A percentile compares a stretch with the other conserved stretches of the same genome.
phyloP scores from a whole-genome alignment of 2,888 invertebrate species.

The Tachina lurida region DNA sequence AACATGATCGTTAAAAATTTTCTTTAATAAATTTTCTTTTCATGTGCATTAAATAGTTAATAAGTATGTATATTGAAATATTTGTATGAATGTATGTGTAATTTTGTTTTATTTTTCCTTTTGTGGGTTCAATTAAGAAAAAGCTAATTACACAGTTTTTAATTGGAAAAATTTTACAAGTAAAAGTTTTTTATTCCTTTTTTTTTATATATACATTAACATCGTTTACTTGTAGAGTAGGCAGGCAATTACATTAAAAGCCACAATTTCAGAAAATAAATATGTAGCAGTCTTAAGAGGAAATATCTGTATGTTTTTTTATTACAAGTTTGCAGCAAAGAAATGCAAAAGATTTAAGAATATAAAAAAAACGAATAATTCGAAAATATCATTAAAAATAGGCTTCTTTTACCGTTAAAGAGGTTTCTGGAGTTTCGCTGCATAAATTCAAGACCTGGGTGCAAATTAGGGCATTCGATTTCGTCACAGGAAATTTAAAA shows the following conservation, averaged over 20 bases:
- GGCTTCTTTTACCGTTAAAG: too few species aligned
- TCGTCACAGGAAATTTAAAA: too few species aligned
- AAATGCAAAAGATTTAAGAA: neutral
- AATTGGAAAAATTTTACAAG: slow-evolving; percentile 56
- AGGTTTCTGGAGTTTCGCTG: too few species aligned
- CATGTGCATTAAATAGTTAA: slow-evolving; percentile 2
- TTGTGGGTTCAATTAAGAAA: slow-evolving; percentile 37
- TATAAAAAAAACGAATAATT: too few species aligned
- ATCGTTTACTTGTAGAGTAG: neutral
- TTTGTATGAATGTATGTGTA: neutral
- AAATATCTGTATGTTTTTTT: neutral
- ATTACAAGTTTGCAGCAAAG: too few species aligned
- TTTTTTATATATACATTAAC: neutral
- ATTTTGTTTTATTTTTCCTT: neutral
- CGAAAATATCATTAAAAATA: too few species aligned
- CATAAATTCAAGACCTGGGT: too few species aligned
- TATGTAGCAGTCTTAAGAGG: neutral
- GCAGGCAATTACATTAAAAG: slow-evolving; percentile 8
- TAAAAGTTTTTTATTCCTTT: neutral
- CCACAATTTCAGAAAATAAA: slow-evolving; percentile 3
- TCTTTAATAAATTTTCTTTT: slow-evolving; percentile 18
- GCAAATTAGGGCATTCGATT: too few species aligned
- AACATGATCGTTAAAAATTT: slow-evolving; percentile 17
- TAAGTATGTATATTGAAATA: neutral
- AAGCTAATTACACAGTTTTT: slow-evolving; percentile 61